phyloP scores from a whole-genome alignment of 2,888 invertebrate species.

The Synergus itoensis region DNA sequence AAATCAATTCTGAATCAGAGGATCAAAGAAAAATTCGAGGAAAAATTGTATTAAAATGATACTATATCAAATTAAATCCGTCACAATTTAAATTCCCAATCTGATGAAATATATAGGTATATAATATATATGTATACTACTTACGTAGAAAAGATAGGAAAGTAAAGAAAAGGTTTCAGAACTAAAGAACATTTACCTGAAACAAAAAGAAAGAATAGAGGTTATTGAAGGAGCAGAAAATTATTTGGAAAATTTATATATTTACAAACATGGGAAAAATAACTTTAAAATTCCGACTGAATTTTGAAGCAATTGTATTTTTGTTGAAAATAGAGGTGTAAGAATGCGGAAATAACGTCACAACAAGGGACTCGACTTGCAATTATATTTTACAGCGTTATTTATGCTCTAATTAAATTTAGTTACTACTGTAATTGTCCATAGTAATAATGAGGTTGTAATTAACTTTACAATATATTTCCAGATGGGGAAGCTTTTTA shows the following conservation, averaged over 20 bases:
- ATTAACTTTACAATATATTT: not conserved
- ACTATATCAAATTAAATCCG: no score
- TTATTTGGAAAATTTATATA: no score
- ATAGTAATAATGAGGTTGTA: not conserved
- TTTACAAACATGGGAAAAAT: not conserved
- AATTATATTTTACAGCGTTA: constrained; percentile 1
- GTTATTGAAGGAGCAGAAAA: not conserved
- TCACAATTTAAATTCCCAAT: no score
- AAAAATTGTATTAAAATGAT: no score
- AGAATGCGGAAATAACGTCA: not conserved
- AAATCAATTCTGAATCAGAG: no score
- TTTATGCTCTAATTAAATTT: not conserved
- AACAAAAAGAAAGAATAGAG: not conserved
- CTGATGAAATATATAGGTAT: not conserved
- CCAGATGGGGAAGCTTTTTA: not conserved
- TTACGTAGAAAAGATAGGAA: not conserved
- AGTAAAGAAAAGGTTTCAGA: not conserved
- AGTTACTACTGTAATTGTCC: not conserved
- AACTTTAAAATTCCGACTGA: not conserved
- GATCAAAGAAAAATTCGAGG: no score
- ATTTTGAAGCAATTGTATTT: not conserved
- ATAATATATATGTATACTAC: not conserved
- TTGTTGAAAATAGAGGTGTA: not conserved
- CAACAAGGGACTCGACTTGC: not conserved
- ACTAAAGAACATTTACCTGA: not conserved